These are phyloP conservation scores for Euthynnus affinis DNA, from an alignment of 2,797 vertebrate genomes.

Conservation along the genomic window DNA sequence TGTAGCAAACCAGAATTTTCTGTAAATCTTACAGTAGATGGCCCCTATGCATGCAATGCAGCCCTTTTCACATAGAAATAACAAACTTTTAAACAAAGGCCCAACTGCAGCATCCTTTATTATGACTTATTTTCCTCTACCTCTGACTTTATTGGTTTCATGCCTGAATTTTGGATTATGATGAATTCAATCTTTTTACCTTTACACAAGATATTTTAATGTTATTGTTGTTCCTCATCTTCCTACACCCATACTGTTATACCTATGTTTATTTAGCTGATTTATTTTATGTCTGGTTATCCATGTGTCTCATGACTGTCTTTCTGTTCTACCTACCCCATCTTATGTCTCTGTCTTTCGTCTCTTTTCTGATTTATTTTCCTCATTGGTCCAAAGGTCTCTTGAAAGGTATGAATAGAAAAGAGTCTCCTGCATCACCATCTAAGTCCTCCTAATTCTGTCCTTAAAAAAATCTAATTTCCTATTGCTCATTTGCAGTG, in stretches of 20 bases:
- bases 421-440: conserved; percentile 26
- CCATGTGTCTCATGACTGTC: conserved; percentile 64
- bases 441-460: conserved; percentile 35
- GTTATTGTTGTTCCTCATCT: conserved; percentile 15
- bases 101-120: background rate
- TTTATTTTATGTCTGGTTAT: conserved; percentile 33
- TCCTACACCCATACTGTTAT: background rate
- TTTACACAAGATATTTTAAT: background rate
- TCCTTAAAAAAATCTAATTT: conserved; percentile 4
- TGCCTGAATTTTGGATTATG: background rate
- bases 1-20: background rate
- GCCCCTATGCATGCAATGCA: conserved; percentile 3
- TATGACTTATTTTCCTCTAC: background rate
- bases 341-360: conserved; percentile 80
- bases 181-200: background rate
- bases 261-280: conserved; percentile 18
- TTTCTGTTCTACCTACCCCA: conserved; percentile 76
- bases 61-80: conserved; percentile 3
- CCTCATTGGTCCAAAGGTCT: conserved; percentile 85
- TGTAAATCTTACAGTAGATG: background rate
- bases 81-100: background rate
- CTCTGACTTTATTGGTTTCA: background rate
- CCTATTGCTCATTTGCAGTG: conserved; percentile 41
- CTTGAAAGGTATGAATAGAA: conserved; percentile 86
- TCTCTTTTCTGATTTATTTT: conserved; percentile 68